phyloP scores from a whole-genome alignment of 2,888 invertebrate genomes.

The Portevinia maculata region DNA sequence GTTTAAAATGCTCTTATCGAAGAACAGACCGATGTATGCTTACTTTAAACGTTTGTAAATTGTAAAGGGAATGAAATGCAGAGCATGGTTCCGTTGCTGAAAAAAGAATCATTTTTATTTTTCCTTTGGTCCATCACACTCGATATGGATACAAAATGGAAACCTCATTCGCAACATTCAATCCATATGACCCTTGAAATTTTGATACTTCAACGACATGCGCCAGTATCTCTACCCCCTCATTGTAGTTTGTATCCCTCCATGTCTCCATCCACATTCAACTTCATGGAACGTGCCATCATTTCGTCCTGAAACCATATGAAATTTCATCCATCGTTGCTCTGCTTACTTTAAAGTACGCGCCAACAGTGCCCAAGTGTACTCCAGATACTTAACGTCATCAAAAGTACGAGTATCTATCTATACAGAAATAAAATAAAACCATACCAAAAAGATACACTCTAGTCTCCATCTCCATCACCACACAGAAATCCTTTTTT shows the following conservation, averaged over 20 bases:
- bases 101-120: no score
- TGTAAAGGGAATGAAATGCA: not conserved
- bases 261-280: not conserved
- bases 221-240: not conserved
- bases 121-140: not conserved
- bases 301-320: constrained; percentile 34
- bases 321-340: constrained; percentile 47
- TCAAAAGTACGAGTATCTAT: constrained; percentile 38
- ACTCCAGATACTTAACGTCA: constrained; percentile 55
- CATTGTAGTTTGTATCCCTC: not conserved
- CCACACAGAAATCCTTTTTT: constrained; percentile 29
- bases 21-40: no score
- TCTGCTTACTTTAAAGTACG: constrained; percentile 66
- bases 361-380: constrained; percentile 70
- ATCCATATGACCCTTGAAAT: not conserved
- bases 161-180: not conserved
- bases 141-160: not conserved
- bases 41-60: not conserved
- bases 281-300: constrained; percentile 22
- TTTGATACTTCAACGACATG: constrained; percentile 1
- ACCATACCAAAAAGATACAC: constrained; percentile 18
- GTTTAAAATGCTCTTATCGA: no score
- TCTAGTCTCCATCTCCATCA: not conserved
- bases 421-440: constrained; percentile 18
- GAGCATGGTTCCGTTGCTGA: not conserved